phyloP scores from a whole-genome alignment of 2,888 invertebrate species.

The Epirrita christyi region DNA sequence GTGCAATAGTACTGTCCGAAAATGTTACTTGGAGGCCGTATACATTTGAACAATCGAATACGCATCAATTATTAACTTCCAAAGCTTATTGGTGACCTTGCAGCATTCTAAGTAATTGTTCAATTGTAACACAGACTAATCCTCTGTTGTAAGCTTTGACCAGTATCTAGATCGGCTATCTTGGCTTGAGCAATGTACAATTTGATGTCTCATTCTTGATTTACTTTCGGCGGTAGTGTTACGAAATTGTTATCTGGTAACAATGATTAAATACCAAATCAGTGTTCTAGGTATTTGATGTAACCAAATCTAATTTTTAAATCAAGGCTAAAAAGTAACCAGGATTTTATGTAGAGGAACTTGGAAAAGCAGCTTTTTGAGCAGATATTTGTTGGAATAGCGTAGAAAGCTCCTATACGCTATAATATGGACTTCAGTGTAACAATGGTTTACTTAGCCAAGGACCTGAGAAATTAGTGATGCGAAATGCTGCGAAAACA shows the following conservation, averaged over 20 bases:
- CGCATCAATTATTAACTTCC: conserved; percentile 24
- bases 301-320: too few species aligned
- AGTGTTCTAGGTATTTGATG: too few species aligned
- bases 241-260: background rate
- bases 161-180: conserved; percentile 27
- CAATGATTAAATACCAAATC: too few species aligned
- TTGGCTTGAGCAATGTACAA: conserved; percentile 22
- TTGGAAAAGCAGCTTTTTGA: too few species aligned
- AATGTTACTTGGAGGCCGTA: conserved; percentile 19
- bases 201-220: conserved; percentile 10
- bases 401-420: too few species aligned
- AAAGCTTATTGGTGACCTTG: conserved; percentile 35
- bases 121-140: conserved; percentile 31
- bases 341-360: too few species aligned
- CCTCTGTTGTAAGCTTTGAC: conserved; percentile 29
- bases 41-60: conserved; percentile 29
- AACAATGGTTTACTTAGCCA: too few species aligned
- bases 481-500: too few species aligned
- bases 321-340: too few species aligned
- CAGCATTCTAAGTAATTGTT: conserved; percentile 37
- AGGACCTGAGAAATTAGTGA: too few species aligned
- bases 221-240: background rate
- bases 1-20: conserved; percentile 4
- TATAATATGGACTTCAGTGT: too few species aligned
- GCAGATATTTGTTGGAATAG: too few species aligned